Evolutionary conservation across 2,888 invertebrate species (phyloP), one percentile per base, ranked within the genome.

Genomic region (Epirrhoe alternata): DNA sequence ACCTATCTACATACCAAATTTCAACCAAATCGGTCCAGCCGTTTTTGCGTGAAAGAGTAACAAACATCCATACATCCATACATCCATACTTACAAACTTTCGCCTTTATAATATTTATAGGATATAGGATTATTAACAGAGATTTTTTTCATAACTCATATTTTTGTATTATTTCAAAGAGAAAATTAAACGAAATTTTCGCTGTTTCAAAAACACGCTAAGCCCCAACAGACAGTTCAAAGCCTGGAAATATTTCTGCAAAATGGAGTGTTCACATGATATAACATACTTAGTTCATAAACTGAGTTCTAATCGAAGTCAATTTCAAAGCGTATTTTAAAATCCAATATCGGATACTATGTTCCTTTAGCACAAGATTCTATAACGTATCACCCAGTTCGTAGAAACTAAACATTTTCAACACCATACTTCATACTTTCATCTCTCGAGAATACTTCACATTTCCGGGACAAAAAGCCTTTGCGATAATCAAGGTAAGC

Each of bases 141-240:
- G 5, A 33, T 33, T 33, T 33, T 6, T 33, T 33, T 33, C 33
- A 33, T 42, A 0, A 6, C 10, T 42, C 42, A 10, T n/a, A 42
- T 33, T 33, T 7, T 7, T 33, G 33, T 33, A 42, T 8, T 47
- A 47, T 14, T 47, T 14, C 47, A 45, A 45, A 14, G n/a, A 45
- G 45, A 45, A 45, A 45, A 45, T 45, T 5, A 4, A 14, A 45
- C 45, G 45, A 5, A 2, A 45, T 14, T 45, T 14, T 12, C 14
- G 0, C 14, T 12, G 6, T 10, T 42, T 24, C 55, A 30, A 55
- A 42, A 55, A 12, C 55, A 38, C 30, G 47, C 30, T 55, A 55
- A 45, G 55, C 24, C 42, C 14, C 24, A 38, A 42, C 55, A 55
- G 55, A 55, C 55, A 55, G 55, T 55, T 55, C 24, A 24, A 38